These are phyloP conservation scores for Drosophila ficusphila DNA, from an alignment of 1,140 invertebrate species.

Conservation along the genomic window DNA sequence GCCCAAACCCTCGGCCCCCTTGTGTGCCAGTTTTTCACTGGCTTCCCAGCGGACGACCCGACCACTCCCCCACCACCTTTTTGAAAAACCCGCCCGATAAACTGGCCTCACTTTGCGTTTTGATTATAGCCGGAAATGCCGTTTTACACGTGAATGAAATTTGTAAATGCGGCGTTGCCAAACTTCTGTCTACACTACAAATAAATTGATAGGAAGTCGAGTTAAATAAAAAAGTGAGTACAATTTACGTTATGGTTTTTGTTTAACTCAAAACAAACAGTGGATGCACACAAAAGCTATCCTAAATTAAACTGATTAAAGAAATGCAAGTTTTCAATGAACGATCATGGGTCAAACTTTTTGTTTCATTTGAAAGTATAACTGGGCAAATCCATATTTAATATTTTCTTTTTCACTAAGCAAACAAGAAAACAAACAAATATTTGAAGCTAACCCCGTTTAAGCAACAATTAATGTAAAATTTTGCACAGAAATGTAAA, in stretches of 20 bases:
- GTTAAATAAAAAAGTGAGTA: constrained; percentile 13
- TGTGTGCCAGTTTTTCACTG: constrained; percentile 77
- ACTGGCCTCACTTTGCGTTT: constrained; percentile 37
- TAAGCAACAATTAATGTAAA: constrained; percentile 67
- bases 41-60: constrained; percentile 52
- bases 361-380: no score
- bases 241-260: not conserved
- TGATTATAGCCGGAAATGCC: constrained; percentile 81
- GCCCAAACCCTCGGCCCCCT: constrained; percentile 31
- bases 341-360: no score
- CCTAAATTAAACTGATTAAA: not conserved
- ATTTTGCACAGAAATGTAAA: constrained; percentile 51
- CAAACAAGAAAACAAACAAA: constrained; percentile 22
- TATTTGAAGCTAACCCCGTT: constrained; percentile 38
- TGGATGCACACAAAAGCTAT: not conserved
- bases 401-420: not conserved
- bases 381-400: not conserved
- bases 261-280: not conserved
- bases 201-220: constrained; percentile 9
- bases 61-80: constrained; percentile 1
- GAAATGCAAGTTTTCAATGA: no score
- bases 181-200: constrained; percentile 49
- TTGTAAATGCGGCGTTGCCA: constrained; percentile 62
- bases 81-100: constrained; percentile 18
- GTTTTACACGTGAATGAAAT: constrained; percentile 83